These are phyloP conservation scores for Apotomis turbidana DNA, from an alignment of 2,888 invertebrate genomes.

Conservation along the genomic window DNA sequence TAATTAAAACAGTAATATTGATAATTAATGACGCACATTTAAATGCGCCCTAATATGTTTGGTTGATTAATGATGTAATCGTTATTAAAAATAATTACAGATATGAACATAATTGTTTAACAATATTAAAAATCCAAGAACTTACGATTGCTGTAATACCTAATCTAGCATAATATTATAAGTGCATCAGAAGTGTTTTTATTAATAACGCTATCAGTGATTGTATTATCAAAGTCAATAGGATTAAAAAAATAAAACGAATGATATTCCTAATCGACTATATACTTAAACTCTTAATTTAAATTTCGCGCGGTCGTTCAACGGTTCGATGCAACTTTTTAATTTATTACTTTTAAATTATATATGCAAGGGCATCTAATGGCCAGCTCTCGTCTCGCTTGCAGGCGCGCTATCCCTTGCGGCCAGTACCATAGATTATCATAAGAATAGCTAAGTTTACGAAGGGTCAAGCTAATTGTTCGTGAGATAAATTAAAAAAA, in stretches of 20 bases:
- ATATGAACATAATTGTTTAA: neutral
- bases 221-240: conserved; percentile 19
- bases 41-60: no score
- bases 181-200: conserved; percentile 26
- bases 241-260: conserved; percentile 4
- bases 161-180: conserved; percentile 19
- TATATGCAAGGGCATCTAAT: conserved; percentile 75
- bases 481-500: conserved; percentile 49
- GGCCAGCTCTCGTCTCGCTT: conserved; percentile 61
- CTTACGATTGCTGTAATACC: neutral
- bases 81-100: neutral
- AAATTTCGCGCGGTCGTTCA: conserved; percentile 22
- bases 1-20: no score
- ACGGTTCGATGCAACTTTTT: conserved; percentile 43
- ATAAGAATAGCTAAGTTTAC: conserved; percentile 64
- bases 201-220: conserved; percentile 15
- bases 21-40: no score
- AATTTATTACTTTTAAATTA: conserved; percentile 57
- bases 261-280: neutral
- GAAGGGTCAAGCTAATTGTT: conserved; percentile 65
- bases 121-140: neutral
- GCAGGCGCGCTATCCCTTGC: conserved; percentile 67
- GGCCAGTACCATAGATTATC: conserved; percentile 56
- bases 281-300: conserved; percentile 25
- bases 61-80: neutral